phyloP scores from a whole-genome alignment of 2,113 vertebrate species.

The Sialia sialis region DNA sequence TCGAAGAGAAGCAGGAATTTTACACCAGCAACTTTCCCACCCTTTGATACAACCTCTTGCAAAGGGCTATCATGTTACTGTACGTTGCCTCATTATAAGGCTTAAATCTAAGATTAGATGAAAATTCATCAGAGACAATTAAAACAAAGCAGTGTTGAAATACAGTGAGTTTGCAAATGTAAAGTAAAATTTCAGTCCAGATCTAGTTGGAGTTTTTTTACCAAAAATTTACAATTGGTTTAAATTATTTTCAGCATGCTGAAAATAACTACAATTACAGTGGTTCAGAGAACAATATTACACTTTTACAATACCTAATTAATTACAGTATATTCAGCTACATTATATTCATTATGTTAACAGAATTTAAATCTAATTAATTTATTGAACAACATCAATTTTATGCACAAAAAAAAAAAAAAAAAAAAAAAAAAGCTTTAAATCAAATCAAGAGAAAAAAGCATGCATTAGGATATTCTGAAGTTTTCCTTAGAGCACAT shows the following conservation, averaged over 20 bases:
- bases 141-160: neutral
- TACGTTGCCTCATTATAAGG: neutral
- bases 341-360: neutral
- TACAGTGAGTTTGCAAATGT: neutral
- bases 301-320: neutral
- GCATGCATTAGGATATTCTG: neutral
- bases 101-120: neutral
- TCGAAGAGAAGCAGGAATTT: neutral
- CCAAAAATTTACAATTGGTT: neutral
- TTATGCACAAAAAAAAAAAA: neutral
- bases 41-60: neutral
- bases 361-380: neutral
- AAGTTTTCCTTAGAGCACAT: neutral
- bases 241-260: neutral
- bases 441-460: neutral
- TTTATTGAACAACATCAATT: neutral
- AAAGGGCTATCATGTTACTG: neutral
- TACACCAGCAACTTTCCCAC: neutral
- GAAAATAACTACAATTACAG: neutral
- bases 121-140: neutral
- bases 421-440: neutral
- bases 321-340: neutral
- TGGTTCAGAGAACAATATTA: neutral
- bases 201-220: accelerated
- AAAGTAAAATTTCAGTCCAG: neutral